Evolutionary conservation across 2,888 invertebrate genomes (phyloP).

Genomic region (Luffia ferchaultella): DNA sequence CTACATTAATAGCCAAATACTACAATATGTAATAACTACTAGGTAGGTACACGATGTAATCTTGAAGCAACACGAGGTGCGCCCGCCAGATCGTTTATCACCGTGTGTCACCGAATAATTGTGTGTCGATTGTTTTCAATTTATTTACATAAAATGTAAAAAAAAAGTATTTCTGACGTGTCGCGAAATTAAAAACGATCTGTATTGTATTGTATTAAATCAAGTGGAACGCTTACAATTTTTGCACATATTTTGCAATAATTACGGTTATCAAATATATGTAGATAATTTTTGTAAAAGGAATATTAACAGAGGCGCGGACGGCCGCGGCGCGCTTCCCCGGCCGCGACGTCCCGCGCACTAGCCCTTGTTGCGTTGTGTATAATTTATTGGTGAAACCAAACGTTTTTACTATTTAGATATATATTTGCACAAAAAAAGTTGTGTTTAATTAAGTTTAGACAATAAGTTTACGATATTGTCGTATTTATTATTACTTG

Average conservation of each 20-base stretch:
- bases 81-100: slow-evolving; percentile 47
- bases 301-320: slow-evolving; percentile 1
- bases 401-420: slow-evolving; percentile 48
- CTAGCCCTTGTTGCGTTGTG: slow-evolving; percentile 12
- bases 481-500: slow-evolving; percentile 55
- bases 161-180: slow-evolving; percentile 38
- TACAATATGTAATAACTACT: no score
- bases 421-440: slow-evolving; percentile 67
- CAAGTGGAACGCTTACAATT: slow-evolving; percentile 57
- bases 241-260: slow-evolving; percentile 63
- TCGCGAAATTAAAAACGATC: slow-evolving; percentile 52
- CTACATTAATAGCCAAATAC: no score
- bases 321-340: slow-evolving; percentile 38
- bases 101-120: slow-evolving; percentile 53
- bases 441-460: slow-evolving; percentile 68
- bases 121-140: slow-evolving; percentile 54
- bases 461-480: slow-evolving; percentile 66
- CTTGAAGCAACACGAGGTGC: slow-evolving; percentile 59
- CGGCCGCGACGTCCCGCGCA: slow-evolving; percentile 35
- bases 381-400: slow-evolving; percentile 47
- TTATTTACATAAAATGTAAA: slow-evolving; percentile 41
- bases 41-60: slow-evolving; percentile 51
- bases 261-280: slow-evolving; percentile 36
- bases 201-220: slow-evolving; percentile 49
- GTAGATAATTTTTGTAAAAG: slow-evolving; percentile 37